Evolutionary conservation across 2,797 vertebrate species (phyloP), one percentile per base, ranked within the genome.

Genomic region (Serranus cabrilla): DNA sequence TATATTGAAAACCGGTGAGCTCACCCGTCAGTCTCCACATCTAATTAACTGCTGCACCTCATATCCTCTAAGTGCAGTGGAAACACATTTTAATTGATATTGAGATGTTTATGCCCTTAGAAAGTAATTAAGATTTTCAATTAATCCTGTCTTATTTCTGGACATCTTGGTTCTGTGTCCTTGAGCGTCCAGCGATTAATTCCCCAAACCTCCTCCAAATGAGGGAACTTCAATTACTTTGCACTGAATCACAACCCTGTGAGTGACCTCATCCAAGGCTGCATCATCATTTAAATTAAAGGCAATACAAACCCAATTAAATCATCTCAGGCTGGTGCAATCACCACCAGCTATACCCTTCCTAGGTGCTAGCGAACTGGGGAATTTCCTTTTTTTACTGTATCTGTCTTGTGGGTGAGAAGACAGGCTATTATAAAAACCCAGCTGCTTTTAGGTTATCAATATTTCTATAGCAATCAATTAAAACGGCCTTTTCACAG

Each of bases 61-160:
- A 93, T 93, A 95, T 96, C 92, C 93, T 94, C 92, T 88, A 91
- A 95, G 93, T 93, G 93, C 92, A 91, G 84, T 91, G 91, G 92
- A 95, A 94, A 96, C 94, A 92, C 92, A 89, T 95, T 94, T 95
- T 95, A 95, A 95, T 96, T 95, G 94, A 96, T 96, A 96, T 95
- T 94, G 94, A 95, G 94, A 96, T 95, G 94, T 96, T 96, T 96
- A 94, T 95, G 93, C 94, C 95, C 93, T 94, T 86, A 92, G 94
- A 95, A 95, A 95, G 95, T 95, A 95, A 96, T 95, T 95, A 96
- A 95, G 94, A 95, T 94, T 95, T 95, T 96, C 95, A 96, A 95
- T 95, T 95, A 95, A 95, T 95, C 95, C 94, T 63, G 85, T 94
- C 93, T 95, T 90, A 95, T 95, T 96, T 95, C 94, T 94, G 93